Evolutionary conservation across 2,888 invertebrate species (phyloP), one percentile per base, ranked within the genome.

Genomic region (Polymixis lichenea): DNA sequence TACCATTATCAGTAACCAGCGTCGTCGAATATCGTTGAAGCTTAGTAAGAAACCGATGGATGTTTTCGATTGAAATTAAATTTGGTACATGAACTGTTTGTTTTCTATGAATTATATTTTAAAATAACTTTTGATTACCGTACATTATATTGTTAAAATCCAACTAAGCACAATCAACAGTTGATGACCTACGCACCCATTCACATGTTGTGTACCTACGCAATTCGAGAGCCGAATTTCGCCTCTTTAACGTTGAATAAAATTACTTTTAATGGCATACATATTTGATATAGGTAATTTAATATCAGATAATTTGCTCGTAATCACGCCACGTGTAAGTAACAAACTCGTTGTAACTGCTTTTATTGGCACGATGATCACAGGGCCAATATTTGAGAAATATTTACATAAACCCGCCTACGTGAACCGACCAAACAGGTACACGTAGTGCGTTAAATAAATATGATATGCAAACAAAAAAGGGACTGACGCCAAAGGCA

Each of bases 401-500:
- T 86, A 82, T 87, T 84, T 79, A 84, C 83, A 82, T 79, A 75
- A 82, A 79, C 72, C 75, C 69, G 67, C 70, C 61, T 78, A 82
- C 80, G 78, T 75, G 80, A 74, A 68, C 56, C 73, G 73, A 68
- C 82, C 73, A 70, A 75, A 70, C 78, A 86, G 80, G 77, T 81
- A 78, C 82, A 74, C 82, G 79, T 82, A 81, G 79, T 86, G 79
- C 71, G 83, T 82, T 85, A 85, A 86, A 88, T 89, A 84, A 86
- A 86, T 87, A 87, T 85, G 80, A 87, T 81, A 89, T 88, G 89
- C 86, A 89, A 89, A 90, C 88, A 90, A 88, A 90, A 90, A 91
- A 90, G 88, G 89, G 88, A 85, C 85, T 88, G 83, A 86, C 88
- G 89, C 90, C 92, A 88, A 89, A 86, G 91, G 91, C 90, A 91